Evolutionary conservation across 2,888 invertebrate species (phyloP).

Genomic region (Mesochorus sp.): DNA sequence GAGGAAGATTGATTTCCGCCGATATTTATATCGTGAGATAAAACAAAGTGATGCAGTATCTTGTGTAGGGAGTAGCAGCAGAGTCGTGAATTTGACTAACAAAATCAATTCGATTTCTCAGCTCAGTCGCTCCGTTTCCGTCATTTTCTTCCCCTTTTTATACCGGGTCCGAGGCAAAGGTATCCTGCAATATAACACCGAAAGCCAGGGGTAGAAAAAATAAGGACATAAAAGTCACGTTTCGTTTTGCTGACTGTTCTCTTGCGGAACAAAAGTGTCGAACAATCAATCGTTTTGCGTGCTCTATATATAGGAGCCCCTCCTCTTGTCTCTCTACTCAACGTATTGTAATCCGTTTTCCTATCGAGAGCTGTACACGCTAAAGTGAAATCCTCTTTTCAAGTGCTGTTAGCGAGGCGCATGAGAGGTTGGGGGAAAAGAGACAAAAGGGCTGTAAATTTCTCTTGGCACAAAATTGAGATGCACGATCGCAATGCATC

Average conservation of each 20-base stretch:
- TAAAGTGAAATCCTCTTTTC: constrained; percentile 43
- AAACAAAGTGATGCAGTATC: background rate
- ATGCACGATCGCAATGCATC: constrained; percentile 59
- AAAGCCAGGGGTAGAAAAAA: background rate
- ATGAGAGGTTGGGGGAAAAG: background rate
- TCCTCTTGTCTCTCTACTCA: constrained; percentile 15
- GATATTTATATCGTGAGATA: background rate
- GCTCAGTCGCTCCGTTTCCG: background rate
- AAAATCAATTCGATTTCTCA: constrained; percentile 1
- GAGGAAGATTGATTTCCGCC: background rate
- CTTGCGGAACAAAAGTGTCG: constrained; percentile 50
- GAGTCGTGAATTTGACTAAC: constrained; percentile 3
- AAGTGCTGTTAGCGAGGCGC: constrained; percentile 36
- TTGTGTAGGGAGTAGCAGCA: background rate
- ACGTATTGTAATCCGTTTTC: constrained; percentile 50
- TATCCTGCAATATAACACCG: constrained; percentile 3
- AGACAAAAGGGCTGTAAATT: constrained; percentile 58
- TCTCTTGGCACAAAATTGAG: constrained; percentile 58
- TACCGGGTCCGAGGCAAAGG: background rate
- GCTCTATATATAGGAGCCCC: background rate
- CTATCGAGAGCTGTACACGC: constrained; percentile 31
- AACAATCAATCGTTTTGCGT: constrained; percentile 53
- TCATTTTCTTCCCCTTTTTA: background rate
- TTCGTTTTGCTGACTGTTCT: constrained; percentile 35
- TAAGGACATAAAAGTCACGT: constrained; percentile 1